Evolutionary conservation across 2,113 vertebrate species (phyloP), one percentile per base, ranked within the genome.

Genomic region (Pygoscelis antarcticus): DNA sequence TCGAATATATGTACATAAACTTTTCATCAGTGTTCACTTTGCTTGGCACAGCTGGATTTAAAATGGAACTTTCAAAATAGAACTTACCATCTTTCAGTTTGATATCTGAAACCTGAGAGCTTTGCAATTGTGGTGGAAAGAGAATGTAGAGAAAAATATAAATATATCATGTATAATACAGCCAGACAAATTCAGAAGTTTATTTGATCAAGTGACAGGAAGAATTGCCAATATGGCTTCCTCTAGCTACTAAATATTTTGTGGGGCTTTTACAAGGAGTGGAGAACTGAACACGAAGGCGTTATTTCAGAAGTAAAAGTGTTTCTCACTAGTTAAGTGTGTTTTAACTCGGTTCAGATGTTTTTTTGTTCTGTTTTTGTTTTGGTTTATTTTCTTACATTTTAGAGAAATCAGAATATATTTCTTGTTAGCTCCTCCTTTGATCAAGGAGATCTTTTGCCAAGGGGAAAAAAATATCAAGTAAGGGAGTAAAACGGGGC

Each of bases 401-500:
- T 95, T 93, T 79, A 46, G 26, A 90, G 75, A 92, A 94, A 95
- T 97, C 76, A 77, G 72, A 97, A 91, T 92, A 44, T 94, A 76
- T 94, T 97, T 94, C 83, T 96, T 77, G 60, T 74, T 97, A 88
- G 76, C 61, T 96, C 46, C 52, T 93, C 46, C 85, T 97, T 95
- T 97, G 61, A 96, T 96, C 87, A 40, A 92, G 47, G 46, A 89
- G 40, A 77, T 89, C 89, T 87, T 95, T 97, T 95, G 75, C 88
- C 83, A 84, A 87, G 71, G 30, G 68, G 32, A 76, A 36, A 72
- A 81, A 83, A 89, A 83, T 65, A 94, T 95, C 94, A 83, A 97
- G 83, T 96, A 92, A 97, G 61, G 71, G 78, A 96, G 72, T 68
- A 90, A 94, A 98, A 94, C 93, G 94, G 95, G 87, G 95, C 91